Evolutionary conservation across 1,140 invertebrate genomes (phyloP), one percentile per base, ranked within the genome.

Genomic region (Ganaspis sp.): DNA sequence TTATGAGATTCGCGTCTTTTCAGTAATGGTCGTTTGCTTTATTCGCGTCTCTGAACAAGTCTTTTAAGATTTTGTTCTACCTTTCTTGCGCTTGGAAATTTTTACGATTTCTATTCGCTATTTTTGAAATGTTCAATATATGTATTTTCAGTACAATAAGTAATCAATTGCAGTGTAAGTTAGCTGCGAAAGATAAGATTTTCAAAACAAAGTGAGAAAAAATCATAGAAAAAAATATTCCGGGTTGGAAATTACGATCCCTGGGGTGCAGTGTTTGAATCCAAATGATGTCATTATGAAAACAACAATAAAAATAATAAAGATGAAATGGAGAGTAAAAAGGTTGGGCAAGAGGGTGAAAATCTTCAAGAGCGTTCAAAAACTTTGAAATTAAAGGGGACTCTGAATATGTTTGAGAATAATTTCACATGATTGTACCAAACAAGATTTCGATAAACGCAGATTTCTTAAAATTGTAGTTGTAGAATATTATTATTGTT

Each of bases 291-390:
- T 83, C 76, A 87, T 88, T 88, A 87, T 81, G 79, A 78, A 78
- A 87, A 88, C 81, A 87, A 84, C 84, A 85, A 86, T 88, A 88
- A 88, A 88, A 88, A 84, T 88, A 87, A 87, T 82, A 86, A 86
- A 87, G 85, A 87, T 81, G 79, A 82, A 83, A 81, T 58, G 77
- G 73, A 74, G 73, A 84, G 76, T 77, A 74, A 75, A 78, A 83
- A 76, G 78, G 77, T 64, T 64, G 23, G 15, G 70, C 40, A 80
- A 77, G 77, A 73, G 77, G 77, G 37, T 73, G 80, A 21, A 64
- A 29, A 64, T 54, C 75, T 72, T 42, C 29, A 79, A 81, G n/a
- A n/a, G n/a, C n/a, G n/a, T n/a, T n/a, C n/a, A n/a, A 81, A 82
- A 84, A 83, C 78, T 84, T 64, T 83, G 80, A 78, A 83, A 84